Evolutionary conservation across 2,797 vertebrate genomes (phyloP).

Genomic region (Siniperca undulata): DNA sequence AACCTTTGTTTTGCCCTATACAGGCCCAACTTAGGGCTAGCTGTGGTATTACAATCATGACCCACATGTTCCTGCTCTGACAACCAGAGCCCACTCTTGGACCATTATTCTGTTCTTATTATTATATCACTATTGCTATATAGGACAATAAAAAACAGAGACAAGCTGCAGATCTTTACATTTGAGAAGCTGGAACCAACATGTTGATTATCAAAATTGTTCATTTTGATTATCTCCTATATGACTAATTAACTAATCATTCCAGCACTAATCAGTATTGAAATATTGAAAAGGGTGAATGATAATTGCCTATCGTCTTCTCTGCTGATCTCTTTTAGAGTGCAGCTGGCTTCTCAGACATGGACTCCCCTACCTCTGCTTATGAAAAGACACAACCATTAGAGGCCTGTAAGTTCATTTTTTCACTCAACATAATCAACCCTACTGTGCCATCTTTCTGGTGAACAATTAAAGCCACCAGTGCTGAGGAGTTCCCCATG

Average conservation of each 20-base stretch:
- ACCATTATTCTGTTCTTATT: background rate
- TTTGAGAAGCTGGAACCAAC: background rate
- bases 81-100: background rate
- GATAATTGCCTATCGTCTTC: background rate
- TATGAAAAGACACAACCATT: constrained; percentile 91
- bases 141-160: background rate
- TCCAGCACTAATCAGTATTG: background rate
- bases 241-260: background rate
- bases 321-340: constrained; percentile 79
- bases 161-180: background rate
- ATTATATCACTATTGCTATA: no score
- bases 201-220: background rate
- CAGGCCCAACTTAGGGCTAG: background rate
- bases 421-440: background rate
- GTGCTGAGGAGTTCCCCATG: background rate
- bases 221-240: background rate
- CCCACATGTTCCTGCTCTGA: background rate
- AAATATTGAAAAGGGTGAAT: background rate
- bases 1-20: background rate
- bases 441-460: background rate
- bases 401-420: constrained; percentile 90
- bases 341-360: constrained; percentile 90
- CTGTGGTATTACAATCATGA: background rate
- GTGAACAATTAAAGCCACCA: background rate
- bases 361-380: constrained; percentile 88